These are phyloP conservation scores for Cinclus cinclus DNA, from an alignment of 2,113 vertebrate species.

Conservation along the genomic window DNA sequence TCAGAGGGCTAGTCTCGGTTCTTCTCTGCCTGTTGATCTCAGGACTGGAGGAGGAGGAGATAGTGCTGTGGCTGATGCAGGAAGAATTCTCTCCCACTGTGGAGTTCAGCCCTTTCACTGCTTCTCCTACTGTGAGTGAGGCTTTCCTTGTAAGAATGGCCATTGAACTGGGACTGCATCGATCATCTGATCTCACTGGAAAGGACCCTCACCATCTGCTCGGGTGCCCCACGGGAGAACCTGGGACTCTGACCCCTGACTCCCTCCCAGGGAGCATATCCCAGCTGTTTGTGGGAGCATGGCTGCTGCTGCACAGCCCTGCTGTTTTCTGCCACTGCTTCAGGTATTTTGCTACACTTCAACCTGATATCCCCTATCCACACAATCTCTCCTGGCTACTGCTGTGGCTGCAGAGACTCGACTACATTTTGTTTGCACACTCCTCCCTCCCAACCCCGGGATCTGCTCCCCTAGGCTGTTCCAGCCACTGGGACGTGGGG, in stretches of 20 bases:
- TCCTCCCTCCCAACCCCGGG: fast-evolving
- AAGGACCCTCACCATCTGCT: background rate
- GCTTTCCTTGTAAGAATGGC: fast-evolving
- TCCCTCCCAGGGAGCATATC: fast-evolving
- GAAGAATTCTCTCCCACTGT: background rate
- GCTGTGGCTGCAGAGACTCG: fast-evolving
- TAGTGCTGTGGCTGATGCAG: background rate
- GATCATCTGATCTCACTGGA: background rate
- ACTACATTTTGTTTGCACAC: background rate
- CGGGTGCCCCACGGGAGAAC: fast-evolving
- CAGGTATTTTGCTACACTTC: fast-evolving
- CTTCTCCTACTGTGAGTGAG: background rate
- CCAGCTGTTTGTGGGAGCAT: fast-evolving
- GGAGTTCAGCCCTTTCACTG: background rate
- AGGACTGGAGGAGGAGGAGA: background rate
- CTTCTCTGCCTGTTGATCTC: background rate
- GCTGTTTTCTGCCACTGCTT: fast-evolving
- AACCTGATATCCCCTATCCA: fast-evolving
- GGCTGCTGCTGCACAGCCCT: fast-evolving
- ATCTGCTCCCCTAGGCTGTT: fast-evolving
- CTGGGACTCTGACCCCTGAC: fast-evolving
- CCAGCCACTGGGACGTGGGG: fast-evolving
- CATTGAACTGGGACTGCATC: fast-evolving
- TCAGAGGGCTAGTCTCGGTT: background rate
- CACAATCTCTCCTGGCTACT: fast-evolving